phyloP scores from a whole-genome alignment of 2,888 invertebrate genomes.

The Agrypnus murinus region DNA sequence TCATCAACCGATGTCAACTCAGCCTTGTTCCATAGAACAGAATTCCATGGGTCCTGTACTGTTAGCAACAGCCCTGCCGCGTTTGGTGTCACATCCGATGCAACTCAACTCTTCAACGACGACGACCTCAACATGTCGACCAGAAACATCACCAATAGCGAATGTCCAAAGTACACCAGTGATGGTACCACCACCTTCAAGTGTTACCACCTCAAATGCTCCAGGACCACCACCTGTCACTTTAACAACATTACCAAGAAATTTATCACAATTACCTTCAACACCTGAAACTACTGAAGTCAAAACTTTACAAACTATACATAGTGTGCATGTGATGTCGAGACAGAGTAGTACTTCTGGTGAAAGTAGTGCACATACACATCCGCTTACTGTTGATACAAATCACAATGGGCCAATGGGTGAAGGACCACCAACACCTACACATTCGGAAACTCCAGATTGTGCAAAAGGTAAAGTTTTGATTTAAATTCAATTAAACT shows the following conservation, averaged over 20 bases:
- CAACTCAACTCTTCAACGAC: slow-evolving; percentile 65
- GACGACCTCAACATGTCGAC: slow-evolving; percentile 64
- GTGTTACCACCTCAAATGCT: slow-evolving; percentile 70
- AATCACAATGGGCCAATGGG: slow-evolving; percentile 66
- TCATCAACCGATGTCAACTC: slow-evolving; percentile 62
- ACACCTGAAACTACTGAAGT: slow-evolving; percentile 60
- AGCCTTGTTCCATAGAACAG: slow-evolving; percentile 54
- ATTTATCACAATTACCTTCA: slow-evolving; percentile 69
- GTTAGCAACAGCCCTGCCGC: slow-evolving; percentile 80
- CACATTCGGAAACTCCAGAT: slow-evolving; percentile 83
- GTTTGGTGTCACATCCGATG: slow-evolving; percentile 75
- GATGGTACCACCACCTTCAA: slow-evolving; percentile 67
- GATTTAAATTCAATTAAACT: no score
- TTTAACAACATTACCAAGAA: slow-evolving; percentile 72
- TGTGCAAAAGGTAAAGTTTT: slow-evolving; percentile 76
- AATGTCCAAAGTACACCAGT: slow-evolving; percentile 62
- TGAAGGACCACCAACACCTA: slow-evolving; percentile 85
- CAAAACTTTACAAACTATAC: slow-evolving; percentile 62
- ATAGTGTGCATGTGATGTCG: slow-evolving; percentile 55
- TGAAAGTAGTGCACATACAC: slow-evolving; percentile 63
- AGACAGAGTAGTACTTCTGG: slow-evolving; percentile 56
- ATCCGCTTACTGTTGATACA: slow-evolving; percentile 74
- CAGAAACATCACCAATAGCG: slow-evolving; percentile 63
- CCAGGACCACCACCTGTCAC: slow-evolving; percentile 70
- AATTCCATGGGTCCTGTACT: slow-evolving; percentile 74